These are phyloP conservation scores for Eristalinus sepulchralis DNA, from an alignment of 2,888 invertebrate species.

Conservation along the genomic window DNA sequence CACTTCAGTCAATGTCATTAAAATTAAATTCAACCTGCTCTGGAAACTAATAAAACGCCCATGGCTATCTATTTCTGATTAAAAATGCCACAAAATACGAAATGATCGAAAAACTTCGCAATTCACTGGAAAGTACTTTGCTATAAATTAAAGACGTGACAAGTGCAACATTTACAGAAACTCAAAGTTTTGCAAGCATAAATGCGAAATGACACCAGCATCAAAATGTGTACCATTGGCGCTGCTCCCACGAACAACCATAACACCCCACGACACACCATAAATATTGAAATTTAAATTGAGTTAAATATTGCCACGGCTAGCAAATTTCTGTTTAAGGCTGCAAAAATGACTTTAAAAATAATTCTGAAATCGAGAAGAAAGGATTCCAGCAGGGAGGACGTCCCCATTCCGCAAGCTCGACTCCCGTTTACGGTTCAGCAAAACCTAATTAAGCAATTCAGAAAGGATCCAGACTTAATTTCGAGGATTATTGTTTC, in stretches of 20 bases:
- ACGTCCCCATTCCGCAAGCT: slow-evolving; percentile 38
- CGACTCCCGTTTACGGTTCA: slow-evolving; percentile 62
- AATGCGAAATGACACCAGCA: not conserved
- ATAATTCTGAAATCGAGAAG: not conserved
- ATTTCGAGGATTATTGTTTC: slow-evolving; percentile 67
- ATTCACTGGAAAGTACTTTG: not conserved
- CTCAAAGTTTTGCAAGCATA: not conserved
- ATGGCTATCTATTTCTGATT: not conserved
- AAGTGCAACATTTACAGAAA: not conserved
- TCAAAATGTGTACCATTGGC: not conserved
- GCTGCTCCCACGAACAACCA: not conserved
- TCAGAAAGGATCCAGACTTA: slow-evolving; percentile 66
- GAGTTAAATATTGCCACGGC: not conserved
- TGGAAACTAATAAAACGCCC: not conserved
- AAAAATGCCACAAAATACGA: not conserved
- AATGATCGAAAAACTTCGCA: no score
- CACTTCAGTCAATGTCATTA: not conserved
- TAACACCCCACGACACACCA: not conserved
- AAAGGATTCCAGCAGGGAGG: slow-evolving; percentile 33
- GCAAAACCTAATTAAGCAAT: slow-evolving; percentile 69
- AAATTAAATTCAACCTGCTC: not conserved
- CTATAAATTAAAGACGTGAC: not conserved
- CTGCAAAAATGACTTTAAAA: not conserved
- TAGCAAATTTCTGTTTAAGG: not conserved
- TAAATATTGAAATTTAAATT: not conserved